A percentile compares a stretch with the other conserved stretches of the same genome.
Conservation (phyloP, 2,797 vertebrate genomes). For the Sebastes vulpes region DNA sequence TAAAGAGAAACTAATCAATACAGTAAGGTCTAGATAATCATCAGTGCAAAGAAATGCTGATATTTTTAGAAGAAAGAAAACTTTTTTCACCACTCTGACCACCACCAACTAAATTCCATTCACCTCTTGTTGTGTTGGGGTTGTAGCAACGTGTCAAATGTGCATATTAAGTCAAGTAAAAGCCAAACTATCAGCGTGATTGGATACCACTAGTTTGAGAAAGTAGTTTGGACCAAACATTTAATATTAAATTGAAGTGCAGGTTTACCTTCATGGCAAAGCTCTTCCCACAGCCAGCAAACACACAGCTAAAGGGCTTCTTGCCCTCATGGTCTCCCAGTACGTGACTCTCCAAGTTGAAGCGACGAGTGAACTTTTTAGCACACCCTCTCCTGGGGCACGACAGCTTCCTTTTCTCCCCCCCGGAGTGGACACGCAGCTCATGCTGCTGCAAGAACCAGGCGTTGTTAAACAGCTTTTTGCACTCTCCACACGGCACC, state of each 20-base stretch:
- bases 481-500: constrained; percentile 85
- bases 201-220: not conserved
- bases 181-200: not conserved
- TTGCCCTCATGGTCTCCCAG: constrained; percentile 90
- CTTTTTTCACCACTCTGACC: too few species aligned
- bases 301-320: constrained; percentile 86
- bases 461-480: constrained; percentile 85
- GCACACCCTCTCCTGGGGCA: constrained; percentile 88
- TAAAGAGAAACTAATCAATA: not conserved
- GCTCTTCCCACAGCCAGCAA: constrained; percentile 86
- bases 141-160: not conserved
- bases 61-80: too few species aligned
- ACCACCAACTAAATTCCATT: not conserved
- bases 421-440: constrained; percentile 81
- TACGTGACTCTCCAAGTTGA: constrained; percentile 92
- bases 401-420: constrained; percentile 72
- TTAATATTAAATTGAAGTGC: too few species aligned
- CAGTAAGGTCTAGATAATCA: not conserved
- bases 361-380: constrained; percentile 88
- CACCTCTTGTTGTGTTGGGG: not conserved
- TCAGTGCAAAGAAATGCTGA: not conserved
- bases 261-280: constrained; percentile 91
- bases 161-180: not conserved
- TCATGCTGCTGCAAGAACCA: constrained; percentile 89
- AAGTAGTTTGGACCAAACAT: not conserved